A percentile compares a stretch with the other conserved stretches of the same genome.
Conservation (phyloP, 2,888 invertebrate genomes). For the Idaea straminata region DNA sequence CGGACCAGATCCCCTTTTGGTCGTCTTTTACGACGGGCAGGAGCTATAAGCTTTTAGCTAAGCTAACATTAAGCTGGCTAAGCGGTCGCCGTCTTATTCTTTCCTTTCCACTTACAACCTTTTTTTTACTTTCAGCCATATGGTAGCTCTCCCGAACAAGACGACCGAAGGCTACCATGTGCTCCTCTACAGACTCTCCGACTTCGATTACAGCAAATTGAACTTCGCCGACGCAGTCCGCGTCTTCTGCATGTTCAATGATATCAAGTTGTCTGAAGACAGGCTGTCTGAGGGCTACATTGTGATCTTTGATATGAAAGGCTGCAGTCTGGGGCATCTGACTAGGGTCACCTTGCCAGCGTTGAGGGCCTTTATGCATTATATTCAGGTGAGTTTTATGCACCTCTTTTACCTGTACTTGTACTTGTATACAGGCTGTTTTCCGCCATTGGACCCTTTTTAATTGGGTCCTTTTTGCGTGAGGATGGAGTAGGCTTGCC, state of each 20-base stretch:
- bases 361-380: conserved; percentile 82
- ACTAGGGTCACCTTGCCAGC: conserved; percentile 83
- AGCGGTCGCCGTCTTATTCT: background rate
- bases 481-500: too few relatives aligned
- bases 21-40: too few relatives aligned
- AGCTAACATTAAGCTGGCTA: too few relatives aligned
- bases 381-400: conserved; percentile 79
- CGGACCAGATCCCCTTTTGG: too few relatives aligned
- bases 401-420: too few relatives aligned
- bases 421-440: too few relatives aligned
- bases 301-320: conserved; percentile 85
- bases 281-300: conserved; percentile 79
- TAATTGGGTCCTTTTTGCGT: too few relatives aligned
- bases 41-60: too few relatives aligned
- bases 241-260: conserved; percentile 84
- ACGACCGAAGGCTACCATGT: conserved; percentile 83
- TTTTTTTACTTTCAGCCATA: conserved; percentile 68
- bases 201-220: conserved; percentile 82
- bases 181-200: conserved; percentile 80
- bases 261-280: conserved; percentile 82
- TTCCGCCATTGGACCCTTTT: too few relatives aligned
- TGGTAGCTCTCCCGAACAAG: conserved; percentile 81
- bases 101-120: background rate
- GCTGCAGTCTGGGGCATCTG: conserved; percentile 82
- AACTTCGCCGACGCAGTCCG: conserved; percentile 83